phyloP scores from a whole-genome alignment of 2,888 invertebrate genomes.

The Cephus pygmeus region DNA sequence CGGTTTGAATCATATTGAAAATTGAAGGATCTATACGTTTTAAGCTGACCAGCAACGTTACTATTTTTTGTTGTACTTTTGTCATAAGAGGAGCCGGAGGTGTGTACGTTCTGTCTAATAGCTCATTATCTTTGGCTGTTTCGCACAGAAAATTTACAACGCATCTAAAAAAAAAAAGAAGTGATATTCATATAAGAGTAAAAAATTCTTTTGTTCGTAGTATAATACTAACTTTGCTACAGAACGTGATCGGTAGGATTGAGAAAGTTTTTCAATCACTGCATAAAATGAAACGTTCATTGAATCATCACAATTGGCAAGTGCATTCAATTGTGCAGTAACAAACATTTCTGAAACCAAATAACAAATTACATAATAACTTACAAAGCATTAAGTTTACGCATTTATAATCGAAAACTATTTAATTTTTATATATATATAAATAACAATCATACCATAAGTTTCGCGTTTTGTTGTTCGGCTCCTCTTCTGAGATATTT shows the following conservation, averaged over 20 bases:
- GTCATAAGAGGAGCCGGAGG: constrained; percentile 68
- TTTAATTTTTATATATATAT: not conserved
- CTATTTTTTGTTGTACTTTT: constrained; percentile 61
- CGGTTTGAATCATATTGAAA: constrained; percentile 37
- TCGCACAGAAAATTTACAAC: constrained; percentile 43
- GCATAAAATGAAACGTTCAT: constrained; percentile 35
- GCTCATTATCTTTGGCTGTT: constrained; percentile 39
- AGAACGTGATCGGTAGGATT: constrained; percentile 33
- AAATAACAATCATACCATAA: not conserved
- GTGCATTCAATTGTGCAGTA: constrained; percentile 36
- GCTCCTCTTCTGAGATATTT: not conserved
- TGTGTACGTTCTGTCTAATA: constrained; percentile 57
- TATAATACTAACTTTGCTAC: constrained; percentile 45
- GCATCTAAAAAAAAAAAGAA: constrained; percentile 36
- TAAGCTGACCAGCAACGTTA: constrained; percentile 60
- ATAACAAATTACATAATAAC: constrained; percentile 5
- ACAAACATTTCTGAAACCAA: constrained; percentile 44
- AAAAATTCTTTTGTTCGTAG: not conserved
- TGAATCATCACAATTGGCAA: constrained; percentile 46
- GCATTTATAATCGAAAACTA: not conserved
- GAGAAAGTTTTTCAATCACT: constrained; percentile 38
- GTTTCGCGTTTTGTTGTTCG: not conserved
- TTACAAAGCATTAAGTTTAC: not conserved
- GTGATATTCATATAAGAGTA: not conserved
- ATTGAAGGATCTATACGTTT: constrained; percentile 48